phyloP scores from a whole-genome alignment of 2,888 invertebrate genomes.

The Dascillus cervinus region DNA sequence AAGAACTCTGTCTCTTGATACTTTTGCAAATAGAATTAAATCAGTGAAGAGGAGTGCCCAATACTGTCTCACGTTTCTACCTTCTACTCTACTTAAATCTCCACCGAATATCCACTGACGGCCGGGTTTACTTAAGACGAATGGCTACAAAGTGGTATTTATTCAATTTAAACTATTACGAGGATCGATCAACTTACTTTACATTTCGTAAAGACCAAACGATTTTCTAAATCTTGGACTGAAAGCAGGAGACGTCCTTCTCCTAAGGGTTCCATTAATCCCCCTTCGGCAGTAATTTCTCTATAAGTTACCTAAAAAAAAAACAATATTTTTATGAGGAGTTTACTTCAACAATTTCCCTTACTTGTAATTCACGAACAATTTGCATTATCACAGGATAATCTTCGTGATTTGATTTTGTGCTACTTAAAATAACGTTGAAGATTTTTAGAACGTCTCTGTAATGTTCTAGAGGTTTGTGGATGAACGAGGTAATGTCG shows the following conservation, averaged over 20 bases:
- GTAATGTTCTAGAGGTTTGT: constrained; percentile 78
- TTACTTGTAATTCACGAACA: constrained; percentile 44
- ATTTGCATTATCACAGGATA: constrained; percentile 43
- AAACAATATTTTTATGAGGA: too few species aligned
- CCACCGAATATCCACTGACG: constrained; percentile 88
- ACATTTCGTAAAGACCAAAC: constrained; percentile 85
- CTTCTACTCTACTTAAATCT: constrained; percentile 75
- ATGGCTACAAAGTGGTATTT: constrained; percentile 51
- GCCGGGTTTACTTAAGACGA: constrained; percentile 73
- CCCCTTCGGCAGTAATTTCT: constrained; percentile 76
- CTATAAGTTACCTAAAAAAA: constrained; percentile 57
- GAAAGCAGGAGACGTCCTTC: constrained; percentile 76
- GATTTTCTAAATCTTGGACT: constrained; percentile 76
- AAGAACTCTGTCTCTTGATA: constrained; percentile 76
- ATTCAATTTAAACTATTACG: background rate
- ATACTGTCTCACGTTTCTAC: constrained; percentile 70
- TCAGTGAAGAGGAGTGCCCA: constrained; percentile 83
- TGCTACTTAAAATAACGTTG: constrained; percentile 46
- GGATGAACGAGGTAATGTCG: constrained; percentile 76
- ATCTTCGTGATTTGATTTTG: constrained; percentile 44
- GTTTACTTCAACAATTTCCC: too few species aligned
- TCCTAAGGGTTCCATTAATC: constrained; percentile 77
- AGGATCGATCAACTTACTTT: constrained; percentile 49
- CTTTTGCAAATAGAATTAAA: constrained; percentile 76
- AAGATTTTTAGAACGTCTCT: constrained; percentile 55